Conservation (phyloP, 2,113 vertebrate species). For the Cettia cetti region DNA sequence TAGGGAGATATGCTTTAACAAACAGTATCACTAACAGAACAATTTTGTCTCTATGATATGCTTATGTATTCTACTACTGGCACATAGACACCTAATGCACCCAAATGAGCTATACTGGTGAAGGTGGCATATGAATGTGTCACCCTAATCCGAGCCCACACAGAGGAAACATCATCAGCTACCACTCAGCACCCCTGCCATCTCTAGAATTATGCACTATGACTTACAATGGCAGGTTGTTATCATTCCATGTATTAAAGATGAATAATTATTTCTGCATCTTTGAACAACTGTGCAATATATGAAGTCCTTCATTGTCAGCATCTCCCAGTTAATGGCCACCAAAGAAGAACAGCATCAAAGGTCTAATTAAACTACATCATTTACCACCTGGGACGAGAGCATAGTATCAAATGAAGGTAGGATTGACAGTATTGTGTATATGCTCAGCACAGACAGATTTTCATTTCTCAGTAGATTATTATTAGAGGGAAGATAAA, state of each 20-base stretch:
- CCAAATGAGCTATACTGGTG: background rate
- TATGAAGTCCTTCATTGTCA: background rate
- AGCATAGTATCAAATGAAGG: background rate
- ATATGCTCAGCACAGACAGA: background rate
- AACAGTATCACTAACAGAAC: background rate
- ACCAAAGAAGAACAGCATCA: background rate
- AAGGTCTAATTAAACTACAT: background rate
- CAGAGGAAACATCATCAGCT: background rate
- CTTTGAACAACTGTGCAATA: background rate
- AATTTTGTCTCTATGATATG: background rate
- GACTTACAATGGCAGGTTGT: background rate
- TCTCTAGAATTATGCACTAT: background rate
- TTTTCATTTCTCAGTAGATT: background rate
- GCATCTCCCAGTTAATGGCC: background rate
- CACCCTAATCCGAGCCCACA: background rate
- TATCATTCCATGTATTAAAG: background rate
- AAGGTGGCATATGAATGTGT: background rate
- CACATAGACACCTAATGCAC: background rate
- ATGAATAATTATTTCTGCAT: background rate
- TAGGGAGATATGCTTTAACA: background rate
- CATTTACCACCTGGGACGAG: background rate
- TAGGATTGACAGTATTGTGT: background rate
- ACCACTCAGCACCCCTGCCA: background rate
- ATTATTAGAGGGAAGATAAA: background rate
- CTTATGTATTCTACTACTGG: background rate